Evolutionary conservation across 1,140 invertebrate genomes (phyloP).

Genomic region (Telenomus remus): DNA sequence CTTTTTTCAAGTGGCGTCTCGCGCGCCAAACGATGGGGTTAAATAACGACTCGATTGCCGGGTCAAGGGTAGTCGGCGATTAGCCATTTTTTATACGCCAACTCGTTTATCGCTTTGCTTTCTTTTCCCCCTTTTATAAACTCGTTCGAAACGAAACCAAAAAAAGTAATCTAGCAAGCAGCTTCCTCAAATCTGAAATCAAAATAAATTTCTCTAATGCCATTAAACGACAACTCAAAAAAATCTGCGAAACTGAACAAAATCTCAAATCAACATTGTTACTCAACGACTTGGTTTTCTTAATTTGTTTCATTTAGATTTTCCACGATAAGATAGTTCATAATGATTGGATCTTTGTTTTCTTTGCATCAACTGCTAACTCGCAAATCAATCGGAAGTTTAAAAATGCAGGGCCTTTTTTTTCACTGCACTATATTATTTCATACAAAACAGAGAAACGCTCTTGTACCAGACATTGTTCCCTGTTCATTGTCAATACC

Average conservation of each 20-base stretch:
- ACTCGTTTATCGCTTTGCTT: background rate
- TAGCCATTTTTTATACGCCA: conserved; percentile 22
- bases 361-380: background rate
- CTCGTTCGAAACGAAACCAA: background rate
- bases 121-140: conserved; percentile 6
- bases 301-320: conserved; percentile 50
- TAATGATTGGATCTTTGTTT: conserved; percentile 10
- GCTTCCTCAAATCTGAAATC: too few species aligned
- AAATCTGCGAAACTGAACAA: conserved; percentile 8
- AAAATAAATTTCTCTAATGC: too few species aligned
- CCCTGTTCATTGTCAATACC: conserved; percentile 21
- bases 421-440: too few species aligned
- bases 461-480: conserved; percentile 41
- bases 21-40: conserved; percentile 56
- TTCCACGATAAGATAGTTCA: conserved; percentile 58
- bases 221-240: too few species aligned
- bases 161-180: too few species aligned
- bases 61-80: conserved; percentile 48
- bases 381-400: too few species aligned
- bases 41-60: conserved; percentile 50
- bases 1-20: conserved; percentile 71
- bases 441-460: conserved; percentile 55
- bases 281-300: conserved; percentile 30
- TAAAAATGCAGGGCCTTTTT: too few species aligned
- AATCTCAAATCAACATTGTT: background rate